Evolutionary conservation across 1,140 invertebrate genomes (phyloP).

Genomic region (Ceratitis capitata): DNA sequence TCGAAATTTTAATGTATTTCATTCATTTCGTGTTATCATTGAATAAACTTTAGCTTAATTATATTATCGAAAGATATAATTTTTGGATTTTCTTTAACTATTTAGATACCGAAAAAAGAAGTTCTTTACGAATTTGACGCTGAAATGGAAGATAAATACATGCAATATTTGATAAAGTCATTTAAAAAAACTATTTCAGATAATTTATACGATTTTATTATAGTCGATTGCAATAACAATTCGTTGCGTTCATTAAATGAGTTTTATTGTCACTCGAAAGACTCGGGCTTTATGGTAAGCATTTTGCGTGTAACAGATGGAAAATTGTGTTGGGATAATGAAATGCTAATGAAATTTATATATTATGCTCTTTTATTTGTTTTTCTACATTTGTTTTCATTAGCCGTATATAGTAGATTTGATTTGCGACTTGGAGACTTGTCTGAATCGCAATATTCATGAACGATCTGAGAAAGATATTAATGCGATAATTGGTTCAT

Average conservation of each 20-base stretch:
- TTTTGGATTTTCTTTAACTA: not conserved
- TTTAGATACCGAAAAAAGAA: constrained; percentile 73
- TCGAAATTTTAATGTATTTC: not conserved
- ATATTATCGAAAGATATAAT: constrained; percentile 5
- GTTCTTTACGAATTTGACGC: constrained; percentile 93
- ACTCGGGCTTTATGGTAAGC: constrained; percentile 87
- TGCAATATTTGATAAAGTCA: constrained; percentile 84
- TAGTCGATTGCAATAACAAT: constrained; percentile 89
- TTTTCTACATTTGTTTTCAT: constrained; percentile 18
- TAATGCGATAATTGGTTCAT: constrained; percentile 77
- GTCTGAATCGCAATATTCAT: constrained; percentile 86
- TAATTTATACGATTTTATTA: constrained; percentile 92
- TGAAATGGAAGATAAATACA: constrained; percentile 83
- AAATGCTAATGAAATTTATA: constrained; percentile 2
- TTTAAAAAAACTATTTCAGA: constrained; percentile 93
- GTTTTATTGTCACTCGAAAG: constrained; percentile 87
- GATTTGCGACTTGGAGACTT: constrained; percentile 80
- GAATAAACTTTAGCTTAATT: not conserved
- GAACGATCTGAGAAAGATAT: constrained; percentile 83
- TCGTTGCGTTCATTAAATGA: constrained; percentile 84
- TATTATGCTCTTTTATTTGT: not conserved
- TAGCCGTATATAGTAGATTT: constrained; percentile 72
- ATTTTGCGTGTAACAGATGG: not conserved
- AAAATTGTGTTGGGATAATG: not conserved
- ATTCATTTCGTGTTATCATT: not conserved